A percentile compares a stretch with the other conserved stretches of the same genome.
Evolutionary conservation across 2,888 invertebrate genomes (phyloP).

Genomic region (Unio pictorum): DNA sequence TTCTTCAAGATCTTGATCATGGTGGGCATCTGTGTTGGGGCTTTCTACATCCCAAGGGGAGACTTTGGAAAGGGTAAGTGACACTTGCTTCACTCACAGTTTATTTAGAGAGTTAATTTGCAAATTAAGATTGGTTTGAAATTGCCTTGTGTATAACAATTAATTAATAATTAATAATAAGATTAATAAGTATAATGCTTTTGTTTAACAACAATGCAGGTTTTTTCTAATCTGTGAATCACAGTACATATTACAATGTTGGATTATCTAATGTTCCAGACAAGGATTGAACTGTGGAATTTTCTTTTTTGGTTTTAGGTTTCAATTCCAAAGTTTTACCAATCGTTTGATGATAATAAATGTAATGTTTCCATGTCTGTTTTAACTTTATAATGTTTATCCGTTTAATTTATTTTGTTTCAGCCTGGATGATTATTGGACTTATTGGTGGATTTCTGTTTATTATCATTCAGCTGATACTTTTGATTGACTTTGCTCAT

Average conservation of each 20-base stretch:
- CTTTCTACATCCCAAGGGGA: constrained; percentile 94
- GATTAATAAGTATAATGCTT: too few species aligned
- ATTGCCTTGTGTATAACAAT: too few species aligned
- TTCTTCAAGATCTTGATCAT: constrained; percentile 93
- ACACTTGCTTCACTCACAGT: not conserved
- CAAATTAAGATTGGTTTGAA: not conserved
- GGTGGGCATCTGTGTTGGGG: constrained; percentile 91
- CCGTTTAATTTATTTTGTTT: constrained; percentile 29
- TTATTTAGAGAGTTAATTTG: not conserved
- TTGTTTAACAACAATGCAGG: too few species aligned
- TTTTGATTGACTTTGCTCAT: constrained; percentile 99
- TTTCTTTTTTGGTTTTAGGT: too few species aligned
- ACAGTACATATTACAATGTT: too few species aligned
- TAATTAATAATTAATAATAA: too few species aligned
- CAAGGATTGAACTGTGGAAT: too few species aligned
- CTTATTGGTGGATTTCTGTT: constrained; percentile 97
- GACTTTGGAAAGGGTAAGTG: constrained; percentile 61
- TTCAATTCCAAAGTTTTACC: too few species aligned
- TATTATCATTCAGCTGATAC: constrained; percentile 94
- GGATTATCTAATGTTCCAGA: too few species aligned
- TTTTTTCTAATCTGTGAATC: too few species aligned
- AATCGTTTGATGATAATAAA: too few species aligned
- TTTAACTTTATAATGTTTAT: not conserved
- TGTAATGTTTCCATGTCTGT: too few species aligned
- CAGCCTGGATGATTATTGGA: constrained; percentile 96